Evolutionary conservation across 92 coral and sea anemone species (phyloP), one percentile per base, ranked within the genome.

Genomic region (Diadumene lineata): DNA sequence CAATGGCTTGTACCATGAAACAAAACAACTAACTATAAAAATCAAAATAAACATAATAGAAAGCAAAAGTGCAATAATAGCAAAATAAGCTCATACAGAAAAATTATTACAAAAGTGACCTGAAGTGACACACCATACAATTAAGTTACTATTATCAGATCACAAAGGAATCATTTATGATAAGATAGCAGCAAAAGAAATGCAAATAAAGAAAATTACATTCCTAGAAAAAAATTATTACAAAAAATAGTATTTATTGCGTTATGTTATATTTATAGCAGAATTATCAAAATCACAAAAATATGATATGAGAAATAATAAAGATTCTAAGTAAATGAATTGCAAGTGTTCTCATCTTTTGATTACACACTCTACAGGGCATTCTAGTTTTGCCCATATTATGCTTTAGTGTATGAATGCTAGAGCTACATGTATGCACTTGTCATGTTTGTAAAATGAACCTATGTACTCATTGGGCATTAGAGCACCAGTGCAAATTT

Each of bases 291-390:
- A 57, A 57, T 3, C 30, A 57, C 3, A 21, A 57, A 57, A 21
- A 57, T 57, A 21, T 7, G 64, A 57, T 21, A 21, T 9, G 9
- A 7, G 6, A 57, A 21, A 57, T 21, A 57, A 57, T 57, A 26
- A 21, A 57, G 64, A 38, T 38, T 6, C 13, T 13, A 38, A 38
- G 13, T 38, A 13, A 38, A 38, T 57, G 4, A 22, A 7, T 6
- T 57, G 17, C 64, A 22, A 3, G 64, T 22, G 64, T 57, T 57
- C 4, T 57, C 31, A 57, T 57, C 31, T 57, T 57, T 57, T 57
- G 6, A 22, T 6, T 4, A 38, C 48, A 6, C 6, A 13, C 6
- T 38, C 48, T 4, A 8, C 19, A 22, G 19, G 10, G 19, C 19
- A 56, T 56, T 19, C 18, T 19, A 56, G 4, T 19, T 3, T 25